A percentile compares a stretch with the other conserved stretches of the same genome.
phyloP scores from a whole-genome alignment of 2,888 invertebrate species.

The Agriopis aurantiaria region DNA sequence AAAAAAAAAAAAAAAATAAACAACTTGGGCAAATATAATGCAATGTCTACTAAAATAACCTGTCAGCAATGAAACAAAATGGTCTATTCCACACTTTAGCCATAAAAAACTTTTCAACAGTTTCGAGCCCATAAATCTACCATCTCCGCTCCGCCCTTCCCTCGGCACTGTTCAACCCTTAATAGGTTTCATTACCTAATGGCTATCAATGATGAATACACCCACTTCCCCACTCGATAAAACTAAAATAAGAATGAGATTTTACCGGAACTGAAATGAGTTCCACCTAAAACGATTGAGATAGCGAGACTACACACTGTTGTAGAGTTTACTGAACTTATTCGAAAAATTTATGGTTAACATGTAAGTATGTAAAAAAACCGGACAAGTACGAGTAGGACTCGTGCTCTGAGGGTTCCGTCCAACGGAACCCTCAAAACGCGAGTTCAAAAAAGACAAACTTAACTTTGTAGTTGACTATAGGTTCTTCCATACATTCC shows the following conservation, averaged over 20 bases:
- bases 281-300: conserved; percentile 40
- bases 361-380: too few species aligned
- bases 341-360: neutral
- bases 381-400: too few species aligned
- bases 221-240: conserved; percentile 33
- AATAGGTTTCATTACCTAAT: conserved; percentile 37
- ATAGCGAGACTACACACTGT: conserved; percentile 26
- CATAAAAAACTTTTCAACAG: neutral
- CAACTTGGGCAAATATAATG: too few species aligned
- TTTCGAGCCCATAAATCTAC: conserved; percentile 10
- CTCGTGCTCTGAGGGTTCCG: too few species aligned
- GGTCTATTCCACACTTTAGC: too few species aligned
- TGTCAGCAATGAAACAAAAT: too few species aligned
- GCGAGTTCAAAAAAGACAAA: too few species aligned
- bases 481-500: too few species aligned
- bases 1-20: too few species aligned
- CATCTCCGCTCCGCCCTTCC: neutral
- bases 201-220: conserved; percentile 34
- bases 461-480: too few species aligned
- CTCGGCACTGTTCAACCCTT: conserved; percentile 20
- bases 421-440: too few species aligned
- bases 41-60: too few species aligned
- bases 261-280: conserved; percentile 38
- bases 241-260: conserved; percentile 38
- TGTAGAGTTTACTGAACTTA: neutral